Evolutionary conservation across 1,140 invertebrate species (phyloP), one percentile per base, ranked within the genome.

Genomic region (Plutomurus gul): DNA sequence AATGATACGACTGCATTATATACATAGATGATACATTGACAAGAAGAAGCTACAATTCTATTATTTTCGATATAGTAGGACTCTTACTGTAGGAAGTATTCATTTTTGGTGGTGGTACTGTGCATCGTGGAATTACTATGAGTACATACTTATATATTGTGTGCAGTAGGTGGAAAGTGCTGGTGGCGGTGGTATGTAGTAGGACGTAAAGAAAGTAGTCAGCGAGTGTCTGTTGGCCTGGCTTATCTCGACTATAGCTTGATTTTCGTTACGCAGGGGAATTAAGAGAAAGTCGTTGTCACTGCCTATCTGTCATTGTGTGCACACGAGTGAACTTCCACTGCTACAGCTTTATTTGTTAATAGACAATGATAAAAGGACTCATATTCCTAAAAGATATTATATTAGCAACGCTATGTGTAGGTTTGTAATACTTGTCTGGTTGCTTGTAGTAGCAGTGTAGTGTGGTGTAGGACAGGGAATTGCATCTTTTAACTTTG

Each of bases 281-380:
- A 30, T 65, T 65, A 65, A 25, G 56, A 33, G 56, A 65, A 65
- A 65, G 56, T 65, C 8, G 56, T 65, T 65, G 56, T 65, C 56
- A 65, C 36, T 65, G 56, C 56, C 56, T 65, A 65, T 65, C 56
- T 65, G 56, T 65, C 56, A 65, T 65, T 65, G 56, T 65, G 56
- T 65, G 56, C 30, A 65, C 56, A 65, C 56, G 56, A 65, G 30
- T 65, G 56, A 65, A 30, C 25, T 36, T 33, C 56, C 56, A 65
- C 30, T 65, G 30, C 56, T 65, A 65, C 56, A 65, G 56, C 56
- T 65, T 65, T 65, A 65, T 65, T 65, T 65, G 56, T 65, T 65
- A 65, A 65, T 65, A 65, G 56, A 65, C 56, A 65, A 65, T 65
- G 56, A 65, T 65, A 65, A 65, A 65, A 30, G 27, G 30, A n/a